Conservation (phyloP, 2,888 invertebrate species). For the Drosophila mercatorum region DNA sequence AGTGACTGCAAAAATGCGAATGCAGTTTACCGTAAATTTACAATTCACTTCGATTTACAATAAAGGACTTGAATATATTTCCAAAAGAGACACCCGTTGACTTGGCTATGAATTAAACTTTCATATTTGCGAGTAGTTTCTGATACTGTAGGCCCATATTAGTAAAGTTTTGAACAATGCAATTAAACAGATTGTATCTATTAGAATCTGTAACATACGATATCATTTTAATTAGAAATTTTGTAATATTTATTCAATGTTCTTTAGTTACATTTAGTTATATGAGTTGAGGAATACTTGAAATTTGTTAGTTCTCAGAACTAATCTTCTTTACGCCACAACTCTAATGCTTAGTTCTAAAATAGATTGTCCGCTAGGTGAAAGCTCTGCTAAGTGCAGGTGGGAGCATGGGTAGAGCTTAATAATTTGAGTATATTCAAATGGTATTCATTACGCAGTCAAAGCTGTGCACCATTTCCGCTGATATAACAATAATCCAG, state of each 20-base stretch:
- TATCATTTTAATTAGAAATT: too few relatives aligned
- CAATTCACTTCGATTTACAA: conserved; percentile 34
- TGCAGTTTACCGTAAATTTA: conserved; percentile 60
- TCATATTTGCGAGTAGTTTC: conserved; percentile 2
- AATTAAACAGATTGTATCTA: conserved; percentile 4
- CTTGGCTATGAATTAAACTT: conserved; percentile 36
- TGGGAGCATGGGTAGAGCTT: background rate
- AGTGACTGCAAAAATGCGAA: conserved; percentile 51
- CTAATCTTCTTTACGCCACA: background rate
- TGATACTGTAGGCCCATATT: conserved; percentile 23
- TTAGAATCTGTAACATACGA: too few relatives aligned
- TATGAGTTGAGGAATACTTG: background rate
- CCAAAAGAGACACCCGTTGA: background rate
- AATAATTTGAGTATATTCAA: conserved; percentile 60
- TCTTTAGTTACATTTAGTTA: too few relatives aligned
- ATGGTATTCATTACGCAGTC: conserved; percentile 62
- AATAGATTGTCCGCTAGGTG: background rate
- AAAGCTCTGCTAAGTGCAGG: background rate
- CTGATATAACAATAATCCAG: conserved; percentile 66
- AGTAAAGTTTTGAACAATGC: background rate
- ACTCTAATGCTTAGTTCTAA: background rate
- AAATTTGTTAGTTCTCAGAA: background rate
- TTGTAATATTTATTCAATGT: too few relatives aligned
- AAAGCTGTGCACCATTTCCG: conserved; percentile 75
- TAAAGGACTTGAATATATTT: background rate